Evolutionary conservation across 2,797 vertebrate species (phyloP), one percentile per base, ranked within the genome.

Genomic region (Enoplosus armatus): DNA sequence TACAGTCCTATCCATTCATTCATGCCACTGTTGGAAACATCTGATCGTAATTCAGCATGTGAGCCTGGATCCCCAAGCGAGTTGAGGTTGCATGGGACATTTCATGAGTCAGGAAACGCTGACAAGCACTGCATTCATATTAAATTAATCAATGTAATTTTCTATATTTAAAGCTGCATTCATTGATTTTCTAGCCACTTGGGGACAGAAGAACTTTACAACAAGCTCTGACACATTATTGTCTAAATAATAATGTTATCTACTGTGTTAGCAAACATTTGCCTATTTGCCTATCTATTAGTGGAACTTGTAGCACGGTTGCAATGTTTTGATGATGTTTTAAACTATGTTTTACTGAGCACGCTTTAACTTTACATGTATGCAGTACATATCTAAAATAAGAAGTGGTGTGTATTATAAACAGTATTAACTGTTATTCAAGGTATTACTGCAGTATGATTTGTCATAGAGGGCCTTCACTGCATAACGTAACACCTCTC

Each of bases 21-120:
- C 69, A 82, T 83, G 75, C 84, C 77, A 76, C 72, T 55, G 77
- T 82, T 75, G 80, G 87, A 92, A 92, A 92, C 89, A 90, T 86
- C 68, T 84, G 85, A 90, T 89, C 83, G 88, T 63, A 77, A 85
- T 86, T 80, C 63, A 74, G 59, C 82, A 39, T 39, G 67, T 83
- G 51, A 60, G 72, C 31, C 54, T 31, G 41, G 51, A 81, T 70
- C 37, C 71, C 58, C 51, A 15, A 50, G 55, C 56, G 18, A 35
- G 67, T 3, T 56, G 69, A 68, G 62, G 74, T 31, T 73, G 35
- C 43, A 70, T 35, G 63, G 29, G 68, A 75, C 43, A 24, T 63
- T 68, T 83, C 22, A 58, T 65, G 24, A 47, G 45, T 62, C 29
- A 58, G 29, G 37, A 77, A 22, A 65, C 41, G 11, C 22, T 56